Conservation (phyloP, 2,888 invertebrate genomes). For the Morpho deidamia region DNA sequence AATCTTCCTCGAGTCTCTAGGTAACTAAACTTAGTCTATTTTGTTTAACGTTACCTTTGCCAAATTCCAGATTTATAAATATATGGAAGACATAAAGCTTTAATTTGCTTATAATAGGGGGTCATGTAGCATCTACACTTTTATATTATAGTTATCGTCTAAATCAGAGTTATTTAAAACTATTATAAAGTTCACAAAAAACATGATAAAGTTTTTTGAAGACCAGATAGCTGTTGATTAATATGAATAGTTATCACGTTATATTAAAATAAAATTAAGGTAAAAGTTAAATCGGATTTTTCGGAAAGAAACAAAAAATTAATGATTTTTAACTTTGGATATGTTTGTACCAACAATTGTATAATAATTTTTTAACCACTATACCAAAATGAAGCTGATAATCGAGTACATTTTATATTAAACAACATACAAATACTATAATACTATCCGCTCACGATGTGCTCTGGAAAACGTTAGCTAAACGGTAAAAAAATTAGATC, state of each 20-base stretch:
- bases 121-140: neutral
- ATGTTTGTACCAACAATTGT: neutral
- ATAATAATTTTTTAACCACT: slow-evolving; percentile 29
- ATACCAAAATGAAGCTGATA: slow-evolving; percentile 41
- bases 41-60: neutral
- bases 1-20: neutral
- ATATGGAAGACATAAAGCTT: slow-evolving; percentile 15
- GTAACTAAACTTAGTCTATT: neutral
- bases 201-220: no score
- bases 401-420: slow-evolving; percentile 44
- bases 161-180: neutral
- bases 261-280: no score
- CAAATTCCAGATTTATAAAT: neutral
- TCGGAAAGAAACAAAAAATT: no score
- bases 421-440: slow-evolving; percentile 38
- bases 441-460: slow-evolving; percentile 50
- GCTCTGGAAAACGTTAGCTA: slow-evolving; percentile 55
- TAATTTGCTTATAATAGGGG: slow-evolving; percentile 12
- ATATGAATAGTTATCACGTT: no score
- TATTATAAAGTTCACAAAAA: no score
- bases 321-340: no score
- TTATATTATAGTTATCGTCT: neutral
- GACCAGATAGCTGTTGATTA: no score
- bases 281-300: no score
- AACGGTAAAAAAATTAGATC: neutral